Conservation (phyloP, 2,113 vertebrate species). For the Hemiscyllium ocellatum region DNA sequence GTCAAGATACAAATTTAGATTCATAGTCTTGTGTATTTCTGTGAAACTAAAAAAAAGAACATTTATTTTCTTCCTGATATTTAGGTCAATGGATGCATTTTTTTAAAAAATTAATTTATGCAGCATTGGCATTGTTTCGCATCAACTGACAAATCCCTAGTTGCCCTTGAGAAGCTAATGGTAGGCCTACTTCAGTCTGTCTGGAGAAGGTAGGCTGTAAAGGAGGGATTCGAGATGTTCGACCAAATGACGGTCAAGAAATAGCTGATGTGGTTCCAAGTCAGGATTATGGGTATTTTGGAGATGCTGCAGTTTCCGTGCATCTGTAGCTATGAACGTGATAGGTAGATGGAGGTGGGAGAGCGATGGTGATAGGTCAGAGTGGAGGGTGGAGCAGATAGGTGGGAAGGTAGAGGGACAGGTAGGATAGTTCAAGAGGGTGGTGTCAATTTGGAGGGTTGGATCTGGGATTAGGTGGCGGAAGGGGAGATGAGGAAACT, state of each 20-base stretch:
- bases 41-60: neutral
- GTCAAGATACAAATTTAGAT: neutral
- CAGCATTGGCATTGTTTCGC: neutral
- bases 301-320: neutral
- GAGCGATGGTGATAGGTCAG: too few species aligned
- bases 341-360: too few species aligned
- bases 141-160: neutral
- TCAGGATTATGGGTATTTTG: neutral
- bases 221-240: neutral
- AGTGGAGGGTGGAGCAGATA: too few species aligned
- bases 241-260: neutral
- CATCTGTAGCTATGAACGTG: neutral
- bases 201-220: too few species aligned
- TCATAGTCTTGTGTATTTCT: neutral
- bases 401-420: too few species aligned
- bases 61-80: neutral
- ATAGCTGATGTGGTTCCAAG: neutral
- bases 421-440: too few species aligned
- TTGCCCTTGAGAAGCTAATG: too few species aligned
- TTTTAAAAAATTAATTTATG: neutral
- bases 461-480: too few species aligned
- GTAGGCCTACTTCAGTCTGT: neutral
- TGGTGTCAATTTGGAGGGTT: too few species aligned
- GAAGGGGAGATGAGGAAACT: too few species aligned
- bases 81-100: neutral